Percentiles rank a stretch among this genome's conserved stretches.
phyloP scores from a whole-genome alignment of 2,888 invertebrate genomes.

The Athetis lepigone region DNA sequence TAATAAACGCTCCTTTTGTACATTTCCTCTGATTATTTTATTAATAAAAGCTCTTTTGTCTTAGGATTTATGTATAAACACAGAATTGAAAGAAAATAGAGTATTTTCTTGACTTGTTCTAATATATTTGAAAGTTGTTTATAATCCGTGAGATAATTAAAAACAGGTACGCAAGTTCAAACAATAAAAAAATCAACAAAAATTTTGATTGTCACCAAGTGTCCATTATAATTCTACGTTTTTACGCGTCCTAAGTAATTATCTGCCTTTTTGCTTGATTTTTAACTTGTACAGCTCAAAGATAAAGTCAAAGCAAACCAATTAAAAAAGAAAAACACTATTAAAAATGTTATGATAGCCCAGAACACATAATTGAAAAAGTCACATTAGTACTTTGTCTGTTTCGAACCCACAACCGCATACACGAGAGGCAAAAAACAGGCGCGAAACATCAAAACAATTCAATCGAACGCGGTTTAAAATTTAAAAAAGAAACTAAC shows the following conservation, averaged over 20 bases:
- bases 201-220: no score
- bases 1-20: constrained; percentile 60
- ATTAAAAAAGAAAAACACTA: no score
- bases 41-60: constrained; percentile 54
- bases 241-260: no score
- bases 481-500: constrained; percentile 4
- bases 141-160: neutral
- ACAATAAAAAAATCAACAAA: neutral
- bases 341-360: no score
- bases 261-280: no score
- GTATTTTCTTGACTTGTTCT: constrained; percentile 25
- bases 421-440: no score
- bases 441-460: neutral
- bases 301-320: no score
- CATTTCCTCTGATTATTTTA: constrained; percentile 57
- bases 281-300: no score
- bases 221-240: no score
- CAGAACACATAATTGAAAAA: no score
- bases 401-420: no score
- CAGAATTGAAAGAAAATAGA: constrained; percentile 27
- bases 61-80: constrained; percentile 38
- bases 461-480: constrained; percentile 21
- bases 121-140: neutral
- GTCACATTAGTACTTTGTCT: no score
- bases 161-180: neutral